These are phyloP conservation scores for Cromileptes altivelis DNA, from an alignment of 2,113 vertebrate genomes.

Conservation along the genomic window DNA sequence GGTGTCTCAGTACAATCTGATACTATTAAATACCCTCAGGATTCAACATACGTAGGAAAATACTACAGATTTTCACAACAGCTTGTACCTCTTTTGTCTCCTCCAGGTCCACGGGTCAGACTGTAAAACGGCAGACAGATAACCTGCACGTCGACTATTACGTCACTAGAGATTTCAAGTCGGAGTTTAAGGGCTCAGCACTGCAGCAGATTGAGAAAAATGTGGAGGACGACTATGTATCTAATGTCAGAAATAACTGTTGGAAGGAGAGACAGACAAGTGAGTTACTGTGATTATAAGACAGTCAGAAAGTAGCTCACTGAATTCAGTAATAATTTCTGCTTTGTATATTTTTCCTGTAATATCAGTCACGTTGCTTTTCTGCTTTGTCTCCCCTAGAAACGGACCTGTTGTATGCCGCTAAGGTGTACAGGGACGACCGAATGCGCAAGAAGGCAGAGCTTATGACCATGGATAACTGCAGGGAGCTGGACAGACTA, in stretches of 20 bases:
- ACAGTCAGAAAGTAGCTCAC: not conserved
- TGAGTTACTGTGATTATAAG: slow-evolving; percentile 78
- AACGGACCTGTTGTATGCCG: slow-evolving; percentile 95
- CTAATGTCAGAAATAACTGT: slow-evolving; percentile 96
- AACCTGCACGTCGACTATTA: slow-evolving; percentile 93
- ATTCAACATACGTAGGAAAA: not conserved
- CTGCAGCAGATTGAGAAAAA: slow-evolving; percentile 96
- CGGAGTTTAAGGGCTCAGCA: slow-evolving; percentile 92
- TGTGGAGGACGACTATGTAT: slow-evolving; percentile 97
- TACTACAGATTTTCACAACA: not conserved
- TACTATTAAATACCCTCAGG: not conserved
- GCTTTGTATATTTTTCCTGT: not conserved
- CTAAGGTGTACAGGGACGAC: slow-evolving; percentile 96
- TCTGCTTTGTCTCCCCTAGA: slow-evolving; percentile 81
- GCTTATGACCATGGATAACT: slow-evolving; percentile 96
- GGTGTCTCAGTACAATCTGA: not conserved
- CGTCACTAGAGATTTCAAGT: slow-evolving; percentile 95
- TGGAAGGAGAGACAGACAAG: slow-evolving; percentile 99
- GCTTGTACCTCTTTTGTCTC: not conserved
- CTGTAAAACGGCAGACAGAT: slow-evolving; percentile 93
- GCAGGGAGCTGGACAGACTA: slow-evolving; percentile 94
- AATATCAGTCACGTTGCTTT: slow-evolving; percentile 20
- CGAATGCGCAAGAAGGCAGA: slow-evolving; percentile 94
- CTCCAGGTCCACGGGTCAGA: slow-evolving; percentile 92
- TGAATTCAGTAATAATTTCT: not conserved